Conservation (phyloP, 2,888 invertebrate genomes). For the Crepidodera aurea region DNA sequence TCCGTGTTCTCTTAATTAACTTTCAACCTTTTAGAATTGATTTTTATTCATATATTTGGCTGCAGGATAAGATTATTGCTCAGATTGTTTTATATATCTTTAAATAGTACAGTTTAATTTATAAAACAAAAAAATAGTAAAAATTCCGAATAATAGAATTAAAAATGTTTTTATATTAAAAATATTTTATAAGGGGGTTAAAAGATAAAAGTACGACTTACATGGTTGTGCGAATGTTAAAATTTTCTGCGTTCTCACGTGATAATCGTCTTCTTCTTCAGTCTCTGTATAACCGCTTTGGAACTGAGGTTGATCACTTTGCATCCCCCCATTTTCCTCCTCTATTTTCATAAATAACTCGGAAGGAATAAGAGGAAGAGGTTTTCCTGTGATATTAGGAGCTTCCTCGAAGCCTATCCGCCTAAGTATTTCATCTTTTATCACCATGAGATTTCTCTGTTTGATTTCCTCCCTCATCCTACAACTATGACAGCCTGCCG, state of each 20-base stretch:
- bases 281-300: slow-evolving; percentile 63
- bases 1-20: no score
- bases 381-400: slow-evolving; percentile 69
- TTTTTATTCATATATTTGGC: no score
- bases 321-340: slow-evolving; percentile 57
- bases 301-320: slow-evolving; percentile 60
- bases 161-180: no score
- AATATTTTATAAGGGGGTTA: background rate
- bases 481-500: slow-evolving; percentile 63
- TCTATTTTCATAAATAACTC: slow-evolving; percentile 56
- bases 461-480: slow-evolving; percentile 67
- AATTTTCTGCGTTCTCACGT: slow-evolving; percentile 73
- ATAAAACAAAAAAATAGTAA: no score
- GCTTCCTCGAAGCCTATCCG: slow-evolving; percentile 66
- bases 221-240: slow-evolving; percentile 71
- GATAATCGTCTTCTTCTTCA: slow-evolving; percentile 72
- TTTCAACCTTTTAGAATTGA: no score
- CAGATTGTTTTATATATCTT: no score
- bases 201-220: slow-evolving; percentile 50
- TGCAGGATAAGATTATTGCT: no score
- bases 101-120: no score
- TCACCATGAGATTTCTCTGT: slow-evolving; percentile 66
- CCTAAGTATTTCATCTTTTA: slow-evolving; percentile 68
- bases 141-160: no score
- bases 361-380: slow-evolving; percentile 66